Evolutionary conservation across 2,113 vertebrate species (phyloP), one percentile per base, ranked within the genome.

Genomic region (Nannospalax galili): DNA sequence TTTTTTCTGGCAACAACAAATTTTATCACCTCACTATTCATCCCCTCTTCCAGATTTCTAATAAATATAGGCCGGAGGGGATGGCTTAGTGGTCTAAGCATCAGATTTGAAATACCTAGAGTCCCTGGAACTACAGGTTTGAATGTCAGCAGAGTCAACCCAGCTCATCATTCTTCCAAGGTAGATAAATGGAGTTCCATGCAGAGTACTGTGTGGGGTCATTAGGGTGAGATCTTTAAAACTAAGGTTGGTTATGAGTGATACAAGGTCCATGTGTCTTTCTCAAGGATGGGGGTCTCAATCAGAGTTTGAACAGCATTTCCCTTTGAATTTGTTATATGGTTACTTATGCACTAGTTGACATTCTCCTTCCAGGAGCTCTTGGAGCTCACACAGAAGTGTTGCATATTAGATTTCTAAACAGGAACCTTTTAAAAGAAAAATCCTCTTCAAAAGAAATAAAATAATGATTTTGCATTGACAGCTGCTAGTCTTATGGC

Each of bases 41-140:
- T 98, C 97, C 97, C 97, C 97, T 98, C 97, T 97, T 98, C 97
- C 97, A 98, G 97, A 98, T 98, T 98, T 97, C 97, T 98, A 98
- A 98, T 98, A 98, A 96, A 96, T 97, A 95, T 98, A 98, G 97
- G 97, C 97, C 97, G 97, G 97, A 97, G 97, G 97, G 97, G 97
- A 98, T 97, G 97, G 97, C 97, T 97, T 98, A 97, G 97, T 98
- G 97, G 94, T 98, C 97, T 97, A 98, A 97, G 95, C 97, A 96
- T 97, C 97, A 98, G 96, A 98, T 97, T 98, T 98, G 97, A 97
- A 95, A 97, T 98, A 95, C 97, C 97, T 98, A 97, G 97, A 98
- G 95, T 97, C 96, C 95, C 94, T 98, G 97, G 97, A 97, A 97
- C 97, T 98, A 26, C 97, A 98, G 97, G 97, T 97, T 97, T 98